Evolutionary conservation across 2,888 invertebrate species (phyloP).

Genomic region (Pterobdella sp.): DNA sequence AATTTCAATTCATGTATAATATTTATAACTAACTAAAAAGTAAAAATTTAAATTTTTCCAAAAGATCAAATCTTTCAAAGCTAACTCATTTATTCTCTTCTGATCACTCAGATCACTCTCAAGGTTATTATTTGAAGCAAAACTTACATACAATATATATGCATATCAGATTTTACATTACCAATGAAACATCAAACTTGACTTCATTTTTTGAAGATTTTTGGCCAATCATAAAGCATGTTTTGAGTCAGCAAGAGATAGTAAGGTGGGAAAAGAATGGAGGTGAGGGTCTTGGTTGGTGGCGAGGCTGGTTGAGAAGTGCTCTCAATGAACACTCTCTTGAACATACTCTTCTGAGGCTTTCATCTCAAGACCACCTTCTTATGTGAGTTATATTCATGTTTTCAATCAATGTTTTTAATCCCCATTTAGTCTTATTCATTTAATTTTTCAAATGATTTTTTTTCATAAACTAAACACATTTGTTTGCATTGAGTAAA

Average conservation of each 20-base stretch:
- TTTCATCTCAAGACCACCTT: conserved; percentile 58
- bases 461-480: neutral
- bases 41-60: neutral
- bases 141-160: neutral
- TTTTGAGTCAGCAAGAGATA: conserved; percentile 65
- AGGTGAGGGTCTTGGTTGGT: conserved; percentile 66
- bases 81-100: neutral
- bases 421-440: neutral
- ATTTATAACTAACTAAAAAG: no score
- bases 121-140: neutral
- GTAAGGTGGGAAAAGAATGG: conserved; percentile 65
- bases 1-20: no score
- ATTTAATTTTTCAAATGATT: neutral
- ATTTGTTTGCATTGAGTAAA: neutral
- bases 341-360: conserved; percentile 65
- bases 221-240: conserved; percentile 54
- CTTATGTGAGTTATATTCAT: neutral
- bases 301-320: conserved; percentile 79
- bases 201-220: conserved; percentile 44
- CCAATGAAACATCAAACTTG: neutral
- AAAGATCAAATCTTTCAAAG: neutral
- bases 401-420: neutral
- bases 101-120: neutral
- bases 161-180: neutral
- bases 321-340: conserved; percentile 82